Percentiles rank a stretch among this genome's conserved stretches.
Evolutionary conservation across 2,888 invertebrate genomes (phyloP).

Genomic region (Chelonus formosanus): DNA sequence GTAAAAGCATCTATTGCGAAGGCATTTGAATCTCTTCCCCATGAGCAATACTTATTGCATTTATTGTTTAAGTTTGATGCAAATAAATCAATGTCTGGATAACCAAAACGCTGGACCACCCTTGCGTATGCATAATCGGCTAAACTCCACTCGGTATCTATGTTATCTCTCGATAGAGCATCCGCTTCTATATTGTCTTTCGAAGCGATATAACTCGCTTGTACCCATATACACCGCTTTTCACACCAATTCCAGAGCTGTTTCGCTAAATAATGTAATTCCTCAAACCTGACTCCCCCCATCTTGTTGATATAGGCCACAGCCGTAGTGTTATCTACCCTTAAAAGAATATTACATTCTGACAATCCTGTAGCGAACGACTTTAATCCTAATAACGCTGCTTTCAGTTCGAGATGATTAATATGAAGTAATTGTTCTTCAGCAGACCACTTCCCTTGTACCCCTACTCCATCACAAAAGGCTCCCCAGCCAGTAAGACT

Average conservation of each 20-base stretch:
- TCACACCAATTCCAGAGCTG: not conserved
- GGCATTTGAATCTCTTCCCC: conserved; percentile 5
- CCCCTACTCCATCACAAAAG: not conserved
- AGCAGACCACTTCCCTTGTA: not conserved
- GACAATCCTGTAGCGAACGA: too few species aligned
- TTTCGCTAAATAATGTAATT: not conserved
- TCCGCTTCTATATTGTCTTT: not conserved
- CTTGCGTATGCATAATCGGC: conserved; percentile 16
- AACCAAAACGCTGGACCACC: conserved; percentile 21
- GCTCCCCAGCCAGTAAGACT: not conserved
- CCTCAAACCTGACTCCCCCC: not conserved
- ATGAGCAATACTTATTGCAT: conserved; percentile 23
- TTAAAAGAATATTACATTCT: not conserved
- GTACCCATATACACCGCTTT: not conserved
- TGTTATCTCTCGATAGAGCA: conserved; percentile 5
- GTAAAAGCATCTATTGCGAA: conserved; percentile 24
- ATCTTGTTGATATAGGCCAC: not conserved
- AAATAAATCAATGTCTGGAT: conserved; percentile 30
- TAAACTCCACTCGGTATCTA: conserved; percentile 21
- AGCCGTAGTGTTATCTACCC: conserved; percentile 2
- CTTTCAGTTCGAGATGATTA: not conserved
- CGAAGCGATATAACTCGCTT: not conserved
- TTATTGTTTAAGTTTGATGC: conserved; percentile 29
- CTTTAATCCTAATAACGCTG: not conserved
- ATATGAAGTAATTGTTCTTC: not conserved